Base-by-base conservation (phyloP, 2,113 vertebrate species). In the Narcine bancroftii region DNA sequence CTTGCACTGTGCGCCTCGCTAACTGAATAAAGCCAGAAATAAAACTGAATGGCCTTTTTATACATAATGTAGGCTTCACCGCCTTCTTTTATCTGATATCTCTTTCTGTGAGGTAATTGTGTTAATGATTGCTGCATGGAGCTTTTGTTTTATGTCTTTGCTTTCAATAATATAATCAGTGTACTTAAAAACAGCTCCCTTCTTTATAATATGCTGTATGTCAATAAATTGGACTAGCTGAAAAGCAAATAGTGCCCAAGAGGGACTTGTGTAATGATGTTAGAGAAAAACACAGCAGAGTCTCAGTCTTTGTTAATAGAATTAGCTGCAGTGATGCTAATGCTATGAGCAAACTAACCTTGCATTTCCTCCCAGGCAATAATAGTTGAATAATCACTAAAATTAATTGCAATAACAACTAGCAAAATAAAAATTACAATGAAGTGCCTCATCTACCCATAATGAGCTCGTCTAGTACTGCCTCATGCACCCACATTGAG, bases 111-210 rank as follows among this genome's bases (percentile, higher is more conserved):
- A 45, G 53, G 65, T 91, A 69, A 91, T 91, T 42, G 36, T 60
- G 71, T 91, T 33, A 71, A 42, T 47, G 24, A 87, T 60, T 17
- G 19, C 53, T 87, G 81, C 50, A 60, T 60, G 53, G 15, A 42
- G 65, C 24, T 36, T 29, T 39, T n/a, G 53, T 56, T n/a, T 63
- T 39, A n/a, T 1, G 77, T 50, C 53, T 9, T 63, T 26, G 89
- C 63, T 71, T 66, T 69, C 21, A 91, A 15, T 91, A 69, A 91
- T 91, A 91, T 91, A 91, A 91, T 91, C 42, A 69, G 24, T 91
- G 60, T 89, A 71, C 63, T 45, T 69, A 69, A 24, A 91, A 91
- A 69, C 89, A 69, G 63, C 65, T 91, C 89, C 42, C 24, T 42
- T 42, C 87, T 47, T 7, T 65, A 65, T 42, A 69, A 60, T 5